Conservation (phyloP, 2,888 invertebrate genomes). For the Nomada fucata region DNA sequence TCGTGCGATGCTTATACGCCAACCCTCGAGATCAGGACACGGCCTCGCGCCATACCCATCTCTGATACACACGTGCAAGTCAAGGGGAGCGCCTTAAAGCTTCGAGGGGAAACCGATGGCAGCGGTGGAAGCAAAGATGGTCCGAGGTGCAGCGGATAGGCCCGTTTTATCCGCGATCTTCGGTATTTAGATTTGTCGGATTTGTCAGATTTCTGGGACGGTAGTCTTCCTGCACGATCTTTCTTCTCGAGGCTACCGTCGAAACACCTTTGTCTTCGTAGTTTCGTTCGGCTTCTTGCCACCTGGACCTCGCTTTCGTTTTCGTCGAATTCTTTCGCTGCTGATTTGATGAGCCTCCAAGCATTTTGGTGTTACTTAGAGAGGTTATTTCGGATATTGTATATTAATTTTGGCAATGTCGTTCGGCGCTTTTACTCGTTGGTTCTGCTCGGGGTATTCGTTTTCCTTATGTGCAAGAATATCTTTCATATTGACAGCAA, state of each 20-base stretch:
- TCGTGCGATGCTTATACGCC: slow-evolving; percentile 65
- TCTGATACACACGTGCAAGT: neutral
- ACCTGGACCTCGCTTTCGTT: too few relatives aligned
- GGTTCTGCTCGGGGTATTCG: too few relatives aligned
- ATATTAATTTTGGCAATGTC: too few relatives aligned
- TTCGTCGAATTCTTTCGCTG: too few relatives aligned
- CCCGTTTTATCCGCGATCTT: slow-evolving; percentile 66
- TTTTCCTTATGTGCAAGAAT: too few relatives aligned
- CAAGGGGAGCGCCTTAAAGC: neutral
- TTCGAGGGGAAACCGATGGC: too few relatives aligned
- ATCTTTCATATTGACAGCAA: too few relatives aligned
- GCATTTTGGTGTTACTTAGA: too few relatives aligned
- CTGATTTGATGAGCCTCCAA: too few relatives aligned
- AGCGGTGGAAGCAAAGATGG: neutral
- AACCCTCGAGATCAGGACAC: slow-evolving; percentile 42
- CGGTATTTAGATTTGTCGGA: slow-evolving; percentile 76
- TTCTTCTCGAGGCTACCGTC: slow-evolving; percentile 39
- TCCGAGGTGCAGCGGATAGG: slow-evolving; percentile 43
- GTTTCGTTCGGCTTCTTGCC: neutral
- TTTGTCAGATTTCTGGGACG: slow-evolving; percentile 76
- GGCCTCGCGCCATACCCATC: neutral
- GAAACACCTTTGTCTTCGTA: slow-evolving; percentile 8
- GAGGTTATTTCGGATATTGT: too few relatives aligned
- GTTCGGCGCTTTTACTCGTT: too few relatives aligned
- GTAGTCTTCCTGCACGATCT: slow-evolving; percentile 44